phyloP scores from a whole-genome alignment of 2,797 vertebrate species.

The Argya squamiceps region DNA sequence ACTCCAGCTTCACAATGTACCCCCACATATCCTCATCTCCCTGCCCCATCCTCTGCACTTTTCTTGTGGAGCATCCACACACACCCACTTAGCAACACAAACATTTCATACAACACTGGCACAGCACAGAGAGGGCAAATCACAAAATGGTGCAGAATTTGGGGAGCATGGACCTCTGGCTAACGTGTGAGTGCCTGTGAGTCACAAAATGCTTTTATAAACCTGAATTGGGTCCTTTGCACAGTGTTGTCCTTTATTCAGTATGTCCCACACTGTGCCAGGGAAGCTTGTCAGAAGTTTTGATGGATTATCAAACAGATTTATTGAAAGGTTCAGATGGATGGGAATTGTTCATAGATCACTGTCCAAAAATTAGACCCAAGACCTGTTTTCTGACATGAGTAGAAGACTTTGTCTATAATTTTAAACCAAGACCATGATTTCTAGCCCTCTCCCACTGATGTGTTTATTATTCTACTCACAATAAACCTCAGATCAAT shows the following conservation, averaged over 20 bases:
- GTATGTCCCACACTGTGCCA: background rate
- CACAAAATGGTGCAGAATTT: accelerated
- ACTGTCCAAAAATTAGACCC: background rate
- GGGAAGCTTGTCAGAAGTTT: background rate
- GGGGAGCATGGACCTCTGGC: background rate
- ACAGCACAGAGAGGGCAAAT: background rate
- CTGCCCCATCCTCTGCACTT: background rate
- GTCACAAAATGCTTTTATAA: background rate
- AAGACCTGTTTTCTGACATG: background rate
- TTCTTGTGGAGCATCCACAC: background rate
- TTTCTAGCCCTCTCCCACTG: background rate
- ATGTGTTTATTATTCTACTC: background rate
- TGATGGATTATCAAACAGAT: background rate
- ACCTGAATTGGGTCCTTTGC: background rate
- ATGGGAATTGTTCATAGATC: background rate
- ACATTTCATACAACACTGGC: background rate
- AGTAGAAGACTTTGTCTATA: background rate
- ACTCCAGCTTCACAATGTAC: background rate
- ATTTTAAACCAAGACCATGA: background rate
- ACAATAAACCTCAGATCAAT: background rate
- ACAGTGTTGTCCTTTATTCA: background rate
- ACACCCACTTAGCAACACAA: background rate
- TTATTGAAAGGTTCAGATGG: background rate
- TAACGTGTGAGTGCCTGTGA: background rate
- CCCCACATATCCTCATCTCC: background rate